Evolutionary conservation across 2,113 vertebrate species (phyloP).

Genomic region (Albula glossodonta): DNA sequence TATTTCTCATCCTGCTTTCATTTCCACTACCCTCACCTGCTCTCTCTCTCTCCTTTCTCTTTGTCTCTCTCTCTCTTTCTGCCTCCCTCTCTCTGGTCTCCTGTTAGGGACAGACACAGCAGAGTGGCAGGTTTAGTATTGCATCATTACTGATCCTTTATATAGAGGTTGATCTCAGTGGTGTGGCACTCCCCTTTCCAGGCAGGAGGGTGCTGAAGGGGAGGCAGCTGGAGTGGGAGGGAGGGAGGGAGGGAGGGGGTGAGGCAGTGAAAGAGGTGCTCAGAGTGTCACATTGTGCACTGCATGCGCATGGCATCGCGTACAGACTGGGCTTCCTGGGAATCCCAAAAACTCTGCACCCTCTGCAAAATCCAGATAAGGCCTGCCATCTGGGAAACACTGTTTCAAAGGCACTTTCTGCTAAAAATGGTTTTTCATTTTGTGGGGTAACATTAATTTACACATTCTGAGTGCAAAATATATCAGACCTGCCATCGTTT

Average conservation of each 20-base stretch:
- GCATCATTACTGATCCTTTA: constrained; percentile 26
- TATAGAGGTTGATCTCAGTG: background rate
- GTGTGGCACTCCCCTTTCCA: background rate
- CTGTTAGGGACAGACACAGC: background rate
- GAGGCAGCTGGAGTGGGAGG: constrained; percentile 40
- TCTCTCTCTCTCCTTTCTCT: background rate
- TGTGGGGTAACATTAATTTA: no score
- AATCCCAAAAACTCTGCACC: no score
- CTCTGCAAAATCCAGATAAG: no score
- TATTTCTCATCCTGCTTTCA: background rate
- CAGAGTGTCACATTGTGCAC: background rate
- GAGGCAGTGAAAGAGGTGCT: background rate
- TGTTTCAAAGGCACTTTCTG: no score
- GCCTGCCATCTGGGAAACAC: no score
- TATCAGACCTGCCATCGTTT: no score
- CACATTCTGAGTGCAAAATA: no score
- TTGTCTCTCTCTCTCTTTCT: constrained; percentile 11
- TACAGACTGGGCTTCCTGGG: no score
- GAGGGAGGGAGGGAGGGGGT: background rate
- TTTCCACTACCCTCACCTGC: background rate
- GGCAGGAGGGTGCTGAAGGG: constrained; percentile 16
- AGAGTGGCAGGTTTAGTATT: background rate
- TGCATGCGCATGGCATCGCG: background rate
- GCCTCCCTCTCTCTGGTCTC: constrained; percentile 3
- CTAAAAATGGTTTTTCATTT: no score